Conservation (phyloP, 1,140 invertebrate genomes). For the Stegodyphus dumicola region DNA sequence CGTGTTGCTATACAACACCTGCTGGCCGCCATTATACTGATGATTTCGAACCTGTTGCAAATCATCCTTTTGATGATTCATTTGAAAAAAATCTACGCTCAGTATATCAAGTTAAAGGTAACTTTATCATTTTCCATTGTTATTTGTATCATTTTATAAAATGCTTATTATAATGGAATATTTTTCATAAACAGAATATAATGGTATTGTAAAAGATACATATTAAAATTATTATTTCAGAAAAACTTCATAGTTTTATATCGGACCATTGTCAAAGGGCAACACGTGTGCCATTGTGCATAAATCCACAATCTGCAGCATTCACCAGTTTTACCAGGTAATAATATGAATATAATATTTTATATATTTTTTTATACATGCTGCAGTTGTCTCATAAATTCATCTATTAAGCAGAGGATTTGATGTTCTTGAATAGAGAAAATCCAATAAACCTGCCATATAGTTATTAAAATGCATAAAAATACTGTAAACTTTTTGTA, state of each 20-base stretch:
- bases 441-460: background rate
- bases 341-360: constrained; percentile 68
- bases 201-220: background rate
- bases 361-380: no score
- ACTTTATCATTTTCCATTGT: constrained; percentile 33
- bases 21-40: constrained; percentile 85
- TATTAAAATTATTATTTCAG: constrained; percentile 71
- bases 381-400: no score
- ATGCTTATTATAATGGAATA: background rate
- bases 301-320: constrained; percentile 98
- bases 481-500: background rate
- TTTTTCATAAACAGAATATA: background rate
- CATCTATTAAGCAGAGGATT: no score
- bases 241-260: constrained; percentile 98
- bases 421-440: no score
- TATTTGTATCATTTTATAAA: background rate
- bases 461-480: constrained; percentile 1
- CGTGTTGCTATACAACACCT: constrained; percentile 84
- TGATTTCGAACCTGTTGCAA: constrained; percentile 92
- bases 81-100: constrained; percentile 93
- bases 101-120: constrained; percentile 95
- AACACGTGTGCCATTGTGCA: constrained; percentile 94
- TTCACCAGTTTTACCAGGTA: constrained; percentile 99
- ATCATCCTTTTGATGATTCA: constrained; percentile 88
- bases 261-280: constrained; percentile 90